Percentiles rank a stretch among this genome's conserved stretches.
These are phyloP conservation scores for Nemotelus pantherinus DNA, from an alignment of 2,888 invertebrate species.

Conservation along the genomic window DNA sequence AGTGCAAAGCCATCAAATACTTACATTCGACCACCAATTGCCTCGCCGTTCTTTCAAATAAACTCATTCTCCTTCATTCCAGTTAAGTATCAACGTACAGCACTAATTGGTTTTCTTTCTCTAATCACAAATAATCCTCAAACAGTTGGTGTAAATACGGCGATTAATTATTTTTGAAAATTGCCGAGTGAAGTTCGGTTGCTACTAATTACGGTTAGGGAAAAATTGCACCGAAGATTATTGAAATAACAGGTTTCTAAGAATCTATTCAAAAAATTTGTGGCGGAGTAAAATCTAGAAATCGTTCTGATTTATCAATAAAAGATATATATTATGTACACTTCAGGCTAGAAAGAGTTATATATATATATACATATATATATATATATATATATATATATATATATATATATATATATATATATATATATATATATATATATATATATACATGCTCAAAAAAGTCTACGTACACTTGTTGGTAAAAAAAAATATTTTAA, in stretches of 20 bases:
- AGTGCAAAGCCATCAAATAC: no score
- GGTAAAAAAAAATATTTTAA: no score
- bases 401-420: slow-evolving; percentile 6
- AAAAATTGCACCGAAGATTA: neutral
- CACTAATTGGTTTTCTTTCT: neutral
- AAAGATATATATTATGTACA: neutral
- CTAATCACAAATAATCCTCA: neutral
- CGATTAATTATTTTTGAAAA: neutral
- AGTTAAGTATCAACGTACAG: neutral
- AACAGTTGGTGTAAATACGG: neutral
- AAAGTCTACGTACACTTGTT: no score
- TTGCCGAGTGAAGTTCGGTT: neutral
- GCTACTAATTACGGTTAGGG: neutral
- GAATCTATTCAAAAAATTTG: neutral
- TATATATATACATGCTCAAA: no score
- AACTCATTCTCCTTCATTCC: neutral
- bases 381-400: slow-evolving; percentile 6
- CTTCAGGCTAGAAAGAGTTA: neutral
- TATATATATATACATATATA: slow-evolving; percentile 2
- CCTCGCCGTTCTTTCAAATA: no score
- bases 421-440: neutral
- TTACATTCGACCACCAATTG: no score
- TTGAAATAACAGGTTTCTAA: neutral
- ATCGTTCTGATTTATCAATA: no score
- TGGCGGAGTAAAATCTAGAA: no score